Evolutionary conservation across 2,888 invertebrate species (phyloP).

Genomic region (Endotricha flammealis): DNA sequence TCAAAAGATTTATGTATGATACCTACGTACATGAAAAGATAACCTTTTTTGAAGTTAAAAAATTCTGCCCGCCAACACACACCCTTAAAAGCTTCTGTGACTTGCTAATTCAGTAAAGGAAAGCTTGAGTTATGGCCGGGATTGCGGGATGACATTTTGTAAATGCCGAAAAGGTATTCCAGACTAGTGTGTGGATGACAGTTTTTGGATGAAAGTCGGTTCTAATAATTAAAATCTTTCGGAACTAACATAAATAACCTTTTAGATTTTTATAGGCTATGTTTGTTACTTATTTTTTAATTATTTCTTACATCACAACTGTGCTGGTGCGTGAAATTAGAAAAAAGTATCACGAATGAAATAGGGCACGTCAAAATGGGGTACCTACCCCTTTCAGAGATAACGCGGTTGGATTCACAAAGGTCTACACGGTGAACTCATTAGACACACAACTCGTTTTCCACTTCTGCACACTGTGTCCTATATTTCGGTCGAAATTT

Average conservation of each 20-base stretch:
- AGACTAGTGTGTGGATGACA: too few relatives aligned
- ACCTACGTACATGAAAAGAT: conserved; percentile 19
- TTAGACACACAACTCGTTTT: conserved; percentile 23
- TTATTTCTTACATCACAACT: conserved; percentile 29
- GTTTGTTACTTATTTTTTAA: too few relatives aligned
- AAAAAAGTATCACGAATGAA: conserved; percentile 37
- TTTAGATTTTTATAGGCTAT: too few relatives aligned
- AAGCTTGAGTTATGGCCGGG: background rate
- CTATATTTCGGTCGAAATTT: conserved; percentile 14
- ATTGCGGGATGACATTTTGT: background rate
- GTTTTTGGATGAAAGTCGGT: background rate
- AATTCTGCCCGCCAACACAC: conserved; percentile 10
- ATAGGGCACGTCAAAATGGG: conserved; percentile 27
- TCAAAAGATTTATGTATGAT: conserved; percentile 28
- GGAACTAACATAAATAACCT: too few relatives aligned
- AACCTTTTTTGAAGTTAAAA: conserved; percentile 13
- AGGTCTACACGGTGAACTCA: conserved; percentile 20
- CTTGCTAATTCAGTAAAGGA: conserved; percentile 14
- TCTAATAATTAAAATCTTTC: conserved; percentile 1
- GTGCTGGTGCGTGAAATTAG: conserved; percentile 46
- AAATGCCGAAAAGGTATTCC: too few relatives aligned
- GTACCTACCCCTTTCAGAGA: conserved; percentile 33
- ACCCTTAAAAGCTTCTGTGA: conserved; percentile 14
- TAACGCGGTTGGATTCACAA: conserved; percentile 29
- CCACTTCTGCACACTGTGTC: conserved; percentile 19